Conservation (phyloP, 2,888 invertebrate genomes). For the Eudasyphora cyanicolor region DNA sequence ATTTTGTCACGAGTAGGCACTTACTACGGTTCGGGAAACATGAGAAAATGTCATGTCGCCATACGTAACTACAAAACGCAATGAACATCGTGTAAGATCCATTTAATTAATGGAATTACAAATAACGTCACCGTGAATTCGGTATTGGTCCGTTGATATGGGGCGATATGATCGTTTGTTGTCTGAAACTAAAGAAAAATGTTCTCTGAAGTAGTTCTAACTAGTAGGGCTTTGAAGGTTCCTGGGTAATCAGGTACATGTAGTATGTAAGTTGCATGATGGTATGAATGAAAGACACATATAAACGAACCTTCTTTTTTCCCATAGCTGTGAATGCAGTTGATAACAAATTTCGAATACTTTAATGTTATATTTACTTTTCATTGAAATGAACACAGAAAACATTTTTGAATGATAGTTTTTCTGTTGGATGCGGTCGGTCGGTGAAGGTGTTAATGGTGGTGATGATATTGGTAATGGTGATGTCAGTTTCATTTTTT, state of each 20-base stretch:
- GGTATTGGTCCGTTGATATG: background rate
- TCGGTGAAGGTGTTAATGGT: constrained; percentile 13
- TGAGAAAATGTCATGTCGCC: background rate
- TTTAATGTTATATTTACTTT: constrained; percentile 16
- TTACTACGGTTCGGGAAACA: background rate
- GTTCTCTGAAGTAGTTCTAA: background rate
- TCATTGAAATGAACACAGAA: constrained; percentile 42
- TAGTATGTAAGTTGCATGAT: too few relatives aligned
- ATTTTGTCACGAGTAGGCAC: too few relatives aligned
- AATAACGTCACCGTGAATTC: background rate
- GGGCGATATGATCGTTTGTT: background rate
- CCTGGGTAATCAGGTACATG: background rate
- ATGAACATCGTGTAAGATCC: background rate
- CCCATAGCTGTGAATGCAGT: background rate
- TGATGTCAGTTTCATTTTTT: background rate
- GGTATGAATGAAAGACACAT: background rate
- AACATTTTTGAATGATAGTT: constrained; percentile 43
- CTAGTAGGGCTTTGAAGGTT: background rate
- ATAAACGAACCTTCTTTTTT: background rate
- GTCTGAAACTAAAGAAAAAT: background rate
- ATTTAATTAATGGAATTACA: constrained; percentile 6
- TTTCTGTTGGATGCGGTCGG: too few relatives aligned
- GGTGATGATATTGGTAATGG: background rate
- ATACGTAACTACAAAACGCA: too few relatives aligned
- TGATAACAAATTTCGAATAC: constrained; percentile 16